Percentiles rank a stretch among this genome's conserved stretches.
These are phyloP conservation scores for Hypselothyrea guttata DNA, from an alignment of 2,888 invertebrate species.

Conservation along the genomic window DNA sequence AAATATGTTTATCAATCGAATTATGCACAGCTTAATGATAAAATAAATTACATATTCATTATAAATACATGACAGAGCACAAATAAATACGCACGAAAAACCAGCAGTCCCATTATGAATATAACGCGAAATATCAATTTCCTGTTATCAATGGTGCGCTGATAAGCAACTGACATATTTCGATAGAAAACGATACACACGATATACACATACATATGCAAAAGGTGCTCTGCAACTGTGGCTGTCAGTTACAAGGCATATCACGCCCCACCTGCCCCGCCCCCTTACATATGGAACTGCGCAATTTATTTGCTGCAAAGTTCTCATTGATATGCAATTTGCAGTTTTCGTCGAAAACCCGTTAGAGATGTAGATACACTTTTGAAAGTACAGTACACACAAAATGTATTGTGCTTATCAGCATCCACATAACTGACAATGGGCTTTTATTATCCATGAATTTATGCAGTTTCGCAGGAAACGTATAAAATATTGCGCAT, in stretches of 20 bases:
- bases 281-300: constrained; percentile 47
- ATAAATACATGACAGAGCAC: constrained; percentile 7
- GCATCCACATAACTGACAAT: constrained; percentile 5
- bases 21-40: constrained; percentile 36
- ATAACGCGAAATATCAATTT: constrained; percentile 40
- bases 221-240: constrained; percentile 42
- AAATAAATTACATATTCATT: constrained; percentile 39
- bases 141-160: constrained; percentile 39
- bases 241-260: constrained; percentile 19
- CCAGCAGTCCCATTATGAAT: neutral
- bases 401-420: constrained; percentile 26
- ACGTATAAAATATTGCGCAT: constrained; percentile 56
- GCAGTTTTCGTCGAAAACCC: constrained; percentile 7
- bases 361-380: constrained; percentile 1
- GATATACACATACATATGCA: constrained; percentile 10
- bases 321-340: constrained; percentile 58
- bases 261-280: neutral
- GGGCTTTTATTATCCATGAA: constrained; percentile 25
- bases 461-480: constrained; percentile 35
- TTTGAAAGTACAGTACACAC: constrained; percentile 12
- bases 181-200: constrained; percentile 8
- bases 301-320: constrained; percentile 56
- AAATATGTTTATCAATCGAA: constrained; percentile 36
- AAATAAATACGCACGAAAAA: neutral
- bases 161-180: constrained; percentile 29